These are phyloP conservation scores for Drosophila teissieri DNA, from an alignment of 1,140 invertebrate species.

Conservation along the genomic window DNA sequence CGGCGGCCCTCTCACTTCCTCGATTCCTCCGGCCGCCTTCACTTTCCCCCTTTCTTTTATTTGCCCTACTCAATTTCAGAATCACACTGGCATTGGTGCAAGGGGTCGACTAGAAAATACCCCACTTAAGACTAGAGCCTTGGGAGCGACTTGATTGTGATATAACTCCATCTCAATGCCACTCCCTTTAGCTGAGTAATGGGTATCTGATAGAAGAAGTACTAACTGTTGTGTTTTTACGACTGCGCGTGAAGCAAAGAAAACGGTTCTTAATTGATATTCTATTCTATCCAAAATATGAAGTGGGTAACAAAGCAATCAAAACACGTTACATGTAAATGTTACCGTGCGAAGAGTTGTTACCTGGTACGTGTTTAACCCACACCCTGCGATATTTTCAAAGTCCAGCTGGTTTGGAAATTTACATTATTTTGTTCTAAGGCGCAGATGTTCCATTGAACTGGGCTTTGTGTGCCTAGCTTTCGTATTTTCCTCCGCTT, in stretches of 20 bases:
- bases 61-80: slow-evolving; percentile 40
- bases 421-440: slow-evolving; percentile 63
- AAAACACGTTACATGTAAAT: neutral
- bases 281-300: too few species aligned
- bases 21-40: neutral
- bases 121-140: too few species aligned
- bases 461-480: slow-evolving; percentile 10
- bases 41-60: slow-evolving; percentile 16
- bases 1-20: neutral
- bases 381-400: slow-evolving; percentile 23
- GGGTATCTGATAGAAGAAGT: too few species aligned
- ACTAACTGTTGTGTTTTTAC: too few species aligned
- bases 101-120: slow-evolving; percentile 6
- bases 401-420: slow-evolving; percentile 50
- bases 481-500: slow-evolving; percentile 50
- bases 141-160: too few species aligned
- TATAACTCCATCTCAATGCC: too few species aligned
- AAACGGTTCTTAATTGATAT: too few species aligned
- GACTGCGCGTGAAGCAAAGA: too few species aligned
- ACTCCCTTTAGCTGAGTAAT: too few species aligned
- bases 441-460: slow-evolving; percentile 51
- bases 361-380: slow-evolving; percentile 28
- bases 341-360: neutral
- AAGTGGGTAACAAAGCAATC: neutral
- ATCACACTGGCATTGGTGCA: neutral